Evolutionary conservation across 2,888 invertebrate genomes (phyloP).

Genomic region (Netelia inedita): DNA sequence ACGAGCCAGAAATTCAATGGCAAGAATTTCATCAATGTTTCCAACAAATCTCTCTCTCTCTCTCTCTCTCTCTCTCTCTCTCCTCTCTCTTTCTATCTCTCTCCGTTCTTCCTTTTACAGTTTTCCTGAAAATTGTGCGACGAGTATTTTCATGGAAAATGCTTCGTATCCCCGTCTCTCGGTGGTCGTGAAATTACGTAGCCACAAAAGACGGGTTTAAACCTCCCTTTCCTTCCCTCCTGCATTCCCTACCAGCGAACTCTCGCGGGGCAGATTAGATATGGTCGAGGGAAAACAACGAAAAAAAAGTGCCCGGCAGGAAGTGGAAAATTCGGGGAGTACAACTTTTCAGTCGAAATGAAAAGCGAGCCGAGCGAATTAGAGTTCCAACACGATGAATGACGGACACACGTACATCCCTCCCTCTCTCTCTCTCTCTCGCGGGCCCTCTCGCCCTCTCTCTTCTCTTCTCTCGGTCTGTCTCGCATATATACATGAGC

Average conservation of each 20-base stretch:
- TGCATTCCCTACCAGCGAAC: background rate
- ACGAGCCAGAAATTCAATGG: constrained; percentile 38
- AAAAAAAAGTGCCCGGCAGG: constrained; percentile 11
- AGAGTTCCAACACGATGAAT: constrained; percentile 31
- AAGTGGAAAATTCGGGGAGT: constrained; percentile 42
- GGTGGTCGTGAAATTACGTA: constrained; percentile 50
- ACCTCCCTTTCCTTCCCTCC: background rate
- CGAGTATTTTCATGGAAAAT: background rate
- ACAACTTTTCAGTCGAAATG: constrained; percentile 17
- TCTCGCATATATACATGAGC: background rate
- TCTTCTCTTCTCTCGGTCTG: too few species aligned
- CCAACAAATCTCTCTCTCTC: constrained; percentile 22
- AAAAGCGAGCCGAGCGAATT: constrained; percentile 46
- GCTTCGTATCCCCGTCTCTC: constrained; percentile 15
- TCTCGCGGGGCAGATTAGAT: constrained; percentile 15
- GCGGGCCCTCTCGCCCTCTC: too few species aligned
- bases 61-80: background rate
- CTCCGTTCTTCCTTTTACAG: background rate
- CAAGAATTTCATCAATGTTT: constrained; percentile 61
- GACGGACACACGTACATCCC: constrained; percentile 16
- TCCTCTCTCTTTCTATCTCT: background rate
- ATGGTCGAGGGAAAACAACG: background rate
- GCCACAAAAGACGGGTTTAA: constrained; percentile 41
- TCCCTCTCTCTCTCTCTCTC: background rate
- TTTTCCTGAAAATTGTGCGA: constrained; percentile 19